Percentiles rank a stretch among this genome's conserved stretches.
phyloP scores from a whole-genome alignment of 2,797 vertebrate genomes.

The Meriones psammophilus region DNA sequence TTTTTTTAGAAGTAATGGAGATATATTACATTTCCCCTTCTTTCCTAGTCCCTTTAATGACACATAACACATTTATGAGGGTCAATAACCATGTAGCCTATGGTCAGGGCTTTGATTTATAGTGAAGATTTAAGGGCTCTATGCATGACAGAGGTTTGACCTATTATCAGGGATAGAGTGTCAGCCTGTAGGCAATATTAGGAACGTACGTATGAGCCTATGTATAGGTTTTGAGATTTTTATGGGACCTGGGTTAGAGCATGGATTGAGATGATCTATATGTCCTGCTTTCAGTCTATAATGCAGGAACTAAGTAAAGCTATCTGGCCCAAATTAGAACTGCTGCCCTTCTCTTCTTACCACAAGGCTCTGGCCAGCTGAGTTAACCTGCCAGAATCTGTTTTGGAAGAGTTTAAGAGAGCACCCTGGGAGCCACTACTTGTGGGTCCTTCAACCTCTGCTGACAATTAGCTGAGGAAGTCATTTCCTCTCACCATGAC shows the following conservation, averaged over 20 bases:
- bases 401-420: conserved; percentile 36
- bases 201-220: neutral
- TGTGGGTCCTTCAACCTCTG: conserved; percentile 62
- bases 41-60: conserved; percentile 48
- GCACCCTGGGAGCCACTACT: conserved; percentile 39
- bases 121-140: neutral
- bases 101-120: neutral
- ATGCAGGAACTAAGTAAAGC: neutral
- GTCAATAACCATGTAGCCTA: neutral
- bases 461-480: conserved; percentile 76
- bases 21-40: neutral
- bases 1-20: conserved; percentile 14
- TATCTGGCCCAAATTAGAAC: conserved; percentile 46
- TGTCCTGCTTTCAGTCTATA: neutral
- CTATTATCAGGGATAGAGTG: neutral
- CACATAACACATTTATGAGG: neutral
- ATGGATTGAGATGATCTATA: neutral
- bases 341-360: conserved; percentile 18
- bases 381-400: conserved; percentile 56
- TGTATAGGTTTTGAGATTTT: neutral
- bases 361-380: conserved; percentile 41
- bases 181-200: neutral
- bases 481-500: conserved; percentile 70
- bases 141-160: neutral
- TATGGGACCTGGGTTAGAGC: neutral